These are phyloP conservation scores for Podarcis muralis DNA, from an alignment of 2,113 vertebrate genomes.

Conservation along the genomic window DNA sequence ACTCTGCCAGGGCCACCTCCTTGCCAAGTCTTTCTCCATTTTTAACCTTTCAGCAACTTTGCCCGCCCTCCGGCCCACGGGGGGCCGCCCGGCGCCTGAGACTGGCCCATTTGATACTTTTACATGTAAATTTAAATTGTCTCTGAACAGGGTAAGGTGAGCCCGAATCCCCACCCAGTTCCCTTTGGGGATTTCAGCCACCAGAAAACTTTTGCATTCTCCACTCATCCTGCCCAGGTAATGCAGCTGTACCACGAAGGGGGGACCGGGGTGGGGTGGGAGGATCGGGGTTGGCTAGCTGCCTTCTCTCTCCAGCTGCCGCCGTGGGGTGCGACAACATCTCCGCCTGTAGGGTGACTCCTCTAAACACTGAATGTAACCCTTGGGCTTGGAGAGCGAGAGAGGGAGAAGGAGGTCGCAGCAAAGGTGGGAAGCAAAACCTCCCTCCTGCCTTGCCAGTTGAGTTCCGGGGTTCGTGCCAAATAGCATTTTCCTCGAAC, in stretches of 20 bases:
- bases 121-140: conserved; percentile 76
- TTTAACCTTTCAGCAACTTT: conserved; percentile 73
- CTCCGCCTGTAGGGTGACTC: neutral
- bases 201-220: conserved; percentile 40
- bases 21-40: conserved; percentile 58
- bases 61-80: conserved; percentile 31
- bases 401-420: conserved; percentile 26
- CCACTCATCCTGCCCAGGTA: conserved; percentile 9
- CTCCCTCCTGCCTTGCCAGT: neutral
- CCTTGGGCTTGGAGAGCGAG: conserved; percentile 43
- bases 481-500: conserved; percentile 52
- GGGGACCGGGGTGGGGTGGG: no score
- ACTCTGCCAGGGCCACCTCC: conserved; percentile 10
- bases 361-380: conserved; percentile 64
- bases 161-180: conserved; percentile 52
- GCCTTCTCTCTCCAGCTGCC: neutral
- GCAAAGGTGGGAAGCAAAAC: accelerated
- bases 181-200: conserved; percentile 14
- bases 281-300: neutral
- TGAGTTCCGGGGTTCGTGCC: conserved; percentile 44
- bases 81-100: conserved; percentile 48
- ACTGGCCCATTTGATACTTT: conserved; percentile 76
- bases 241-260: neutral
- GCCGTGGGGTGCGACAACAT: neutral
- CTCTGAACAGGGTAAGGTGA: conserved; percentile 81